Evolutionary conservation across 2,888 invertebrate genomes (phyloP), one percentile per base, ranked within the genome.

Genomic region (Diarsia mendica): DNA sequence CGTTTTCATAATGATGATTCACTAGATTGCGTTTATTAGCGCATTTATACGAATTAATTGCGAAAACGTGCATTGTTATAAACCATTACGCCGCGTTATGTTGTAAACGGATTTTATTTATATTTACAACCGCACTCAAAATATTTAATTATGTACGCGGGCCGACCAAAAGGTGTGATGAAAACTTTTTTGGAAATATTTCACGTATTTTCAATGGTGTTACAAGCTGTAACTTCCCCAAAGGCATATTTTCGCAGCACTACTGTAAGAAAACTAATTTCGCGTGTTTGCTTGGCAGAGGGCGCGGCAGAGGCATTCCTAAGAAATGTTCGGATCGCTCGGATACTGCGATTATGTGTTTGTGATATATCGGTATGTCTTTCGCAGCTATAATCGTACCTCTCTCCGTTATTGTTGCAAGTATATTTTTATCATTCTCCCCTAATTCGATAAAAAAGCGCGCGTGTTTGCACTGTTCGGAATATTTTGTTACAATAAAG

Each of bases 1-100:
- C 89, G 85, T 87, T 93, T 93, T 88, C 92, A 91, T 93, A 92
- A 93, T 94, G 88, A 92, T 91, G 90, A 93, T 91, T 92, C 90
- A 91, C 90, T 91, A 89, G 86, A 92, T 92, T 91, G 90, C 90
- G 88, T 89, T 91, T 91, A 92, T 91, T 91, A 91, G 88, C 85
- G 85, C 89, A 89, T 90, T 91, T 90, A 88, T 86, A 89, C 76
- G 79, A 89, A 87, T 87, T 90, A 89, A 91, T 89, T 86, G 87
- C 87, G 74, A 83, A 72, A 73, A 67, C 73, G 53, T 65, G 74
- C 48, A 82, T 73, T 82, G 77, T 76, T n/a, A 76, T 71, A 72
- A 76, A 82, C 83, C 80, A 77, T 82, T 70, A 84, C 33, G 18
- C 33, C 46, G 44, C 39, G n/a, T 68, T 60, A 71, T 68, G n/a